Evolutionary conservation across 1,140 invertebrate species (phyloP).

Genomic region (Coelopa frigida): DNA sequence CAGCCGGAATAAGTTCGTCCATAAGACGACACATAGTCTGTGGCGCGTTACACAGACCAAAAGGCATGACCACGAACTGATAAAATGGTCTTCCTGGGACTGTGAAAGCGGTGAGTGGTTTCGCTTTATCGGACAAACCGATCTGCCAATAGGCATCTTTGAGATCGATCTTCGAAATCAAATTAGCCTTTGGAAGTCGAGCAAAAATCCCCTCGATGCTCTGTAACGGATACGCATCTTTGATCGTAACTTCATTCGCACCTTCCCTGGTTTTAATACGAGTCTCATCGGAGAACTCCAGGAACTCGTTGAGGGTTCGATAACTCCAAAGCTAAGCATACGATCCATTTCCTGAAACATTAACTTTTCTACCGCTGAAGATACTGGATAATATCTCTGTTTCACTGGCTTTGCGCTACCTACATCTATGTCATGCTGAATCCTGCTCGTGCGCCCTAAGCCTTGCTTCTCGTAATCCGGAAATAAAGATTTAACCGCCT

Average conservation of each 20-base stretch:
- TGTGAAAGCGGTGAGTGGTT: slow-evolving; percentile 43
- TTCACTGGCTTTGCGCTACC: no score
- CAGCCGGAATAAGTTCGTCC: slow-evolving; percentile 8
- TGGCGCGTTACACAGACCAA: not conserved
- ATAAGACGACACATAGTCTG: slow-evolving; percentile 1
- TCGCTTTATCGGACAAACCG: not conserved
- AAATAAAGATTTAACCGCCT: not conserved
- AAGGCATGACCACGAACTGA: not conserved
- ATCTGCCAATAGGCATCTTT: not conserved
- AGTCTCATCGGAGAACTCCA: slow-evolving; percentile 17
- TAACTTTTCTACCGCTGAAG: slow-evolving; percentile 15
- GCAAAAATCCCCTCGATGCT: slow-evolving; percentile 17
- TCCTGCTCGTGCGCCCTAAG: not conserved
- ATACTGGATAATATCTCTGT: slow-evolving; percentile 17
- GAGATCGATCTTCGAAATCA: slow-evolving; percentile 9
- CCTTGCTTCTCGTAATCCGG: not conserved
- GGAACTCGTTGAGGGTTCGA: slow-evolving; percentile 11
- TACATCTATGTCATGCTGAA: not conserved
- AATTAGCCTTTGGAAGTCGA: slow-evolving; percentile 11
- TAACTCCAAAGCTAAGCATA: slow-evolving; percentile 22
- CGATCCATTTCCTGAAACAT: slow-evolving; percentile 19
- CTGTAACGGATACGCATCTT: slow-evolving; percentile 20
- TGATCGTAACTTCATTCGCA: slow-evolving; percentile 20
- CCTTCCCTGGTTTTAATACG: slow-evolving; percentile 24
- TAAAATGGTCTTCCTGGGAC: slow-evolving; percentile 29